Evolutionary conservation across 1,140 invertebrate species (phyloP), one percentile per base, ranked within the genome.

Genomic region (Bombus impatiens): DNA sequence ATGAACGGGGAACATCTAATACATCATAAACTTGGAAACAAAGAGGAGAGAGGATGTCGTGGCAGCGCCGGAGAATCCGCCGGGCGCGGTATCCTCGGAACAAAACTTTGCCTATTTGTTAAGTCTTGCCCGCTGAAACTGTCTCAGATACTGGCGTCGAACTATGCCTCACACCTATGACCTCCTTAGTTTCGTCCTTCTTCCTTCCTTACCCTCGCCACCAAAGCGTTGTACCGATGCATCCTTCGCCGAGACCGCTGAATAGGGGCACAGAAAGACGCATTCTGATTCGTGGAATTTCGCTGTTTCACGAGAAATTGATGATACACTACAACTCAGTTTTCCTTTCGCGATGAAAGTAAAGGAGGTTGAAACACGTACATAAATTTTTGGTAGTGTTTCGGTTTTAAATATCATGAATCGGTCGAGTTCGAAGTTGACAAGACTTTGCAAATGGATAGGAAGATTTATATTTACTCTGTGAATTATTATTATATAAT

Each of bases 31-130:
- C 94, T 95, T 95, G 90, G 89, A 89, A 92, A 95, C 94, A 95
- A 95, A 95, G 94, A 93, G 93, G 77, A 86, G 83, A 88, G 91
- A 94, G 94, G 94, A 94, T 93, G 94, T 93, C 92, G 94, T 88
- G 91, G 91, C 80, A 89, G 88, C 88, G 88, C 80, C 87, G 87
- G 93, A 89, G 93, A 92, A 94, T 94, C 92, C 94, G 85, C 89
- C 88, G 79, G 89, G 68, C 78, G 82, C 85, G 91, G 90, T 90
- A 91, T 90, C 91, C 92, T 86, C 78, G 84, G 90, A 85, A 88
- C 84, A 88, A 95, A 95, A 95, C 94, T 95, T 95, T 95, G 88
- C 93, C 95, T 95, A 95, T 95, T 95, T 95, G 94, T 95, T 95
- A 95, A 95, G 94, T 95, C 94, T 95, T 93, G 91, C 92, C 89